Conservation (phyloP, 2,113 vertebrate genomes). For the Phocoena phocoena region DNA sequence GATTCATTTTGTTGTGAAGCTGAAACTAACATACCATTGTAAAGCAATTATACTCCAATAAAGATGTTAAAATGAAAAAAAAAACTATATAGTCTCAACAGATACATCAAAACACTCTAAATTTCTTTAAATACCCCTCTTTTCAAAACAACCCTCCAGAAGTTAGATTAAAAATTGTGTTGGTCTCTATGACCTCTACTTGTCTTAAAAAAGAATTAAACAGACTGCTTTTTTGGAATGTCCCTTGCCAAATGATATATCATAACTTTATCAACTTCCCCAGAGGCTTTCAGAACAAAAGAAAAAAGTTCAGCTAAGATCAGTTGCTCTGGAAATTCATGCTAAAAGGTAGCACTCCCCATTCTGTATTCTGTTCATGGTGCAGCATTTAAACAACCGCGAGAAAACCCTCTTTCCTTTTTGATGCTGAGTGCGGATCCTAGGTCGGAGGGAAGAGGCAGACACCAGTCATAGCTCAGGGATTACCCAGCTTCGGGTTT, state of each 20-base stretch:
- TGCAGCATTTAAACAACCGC: rapidly evolving
- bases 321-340: background rate
- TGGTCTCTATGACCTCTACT: constrained; percentile 47
- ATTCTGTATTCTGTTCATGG: rapidly evolving
- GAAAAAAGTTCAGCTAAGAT: background rate
- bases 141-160: background rate
- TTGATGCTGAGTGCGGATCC: background rate
- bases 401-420: background rate
- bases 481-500: background rate
- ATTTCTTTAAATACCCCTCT: background rate
- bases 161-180: background rate
- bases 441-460: background rate
- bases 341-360: background rate
- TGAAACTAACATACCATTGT: no score
- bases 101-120: background rate
- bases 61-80: no score
- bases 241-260: constrained; percentile 51
- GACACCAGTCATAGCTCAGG: background rate
- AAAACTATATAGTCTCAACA: background rate
- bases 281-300: constrained; percentile 39
- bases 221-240: constrained; percentile 29
- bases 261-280: constrained; percentile 57
- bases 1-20: no score
- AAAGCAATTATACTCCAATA: no score
- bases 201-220: background rate